These are phyloP conservation scores for Coluber constrictor DNA, from an alignment of 2,797 vertebrate genomes.

Conservation along the genomic window DNA sequence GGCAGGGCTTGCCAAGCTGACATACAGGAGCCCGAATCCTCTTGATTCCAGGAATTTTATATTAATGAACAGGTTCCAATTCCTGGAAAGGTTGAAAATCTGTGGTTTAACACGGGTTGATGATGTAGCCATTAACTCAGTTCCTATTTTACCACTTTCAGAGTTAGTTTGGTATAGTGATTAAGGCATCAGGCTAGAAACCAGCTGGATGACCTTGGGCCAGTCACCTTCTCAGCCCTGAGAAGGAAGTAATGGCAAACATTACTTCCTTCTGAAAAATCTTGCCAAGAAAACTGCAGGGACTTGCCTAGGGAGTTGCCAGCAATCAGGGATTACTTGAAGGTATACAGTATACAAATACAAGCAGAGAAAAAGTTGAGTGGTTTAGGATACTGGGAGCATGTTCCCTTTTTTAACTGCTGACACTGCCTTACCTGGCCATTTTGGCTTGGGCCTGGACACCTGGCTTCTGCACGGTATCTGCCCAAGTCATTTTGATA, in stretches of 20 bases:
- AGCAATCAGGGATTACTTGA: neutral
- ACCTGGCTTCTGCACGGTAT: neutral
- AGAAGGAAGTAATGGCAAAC: neutral
- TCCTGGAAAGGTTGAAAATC: neutral
- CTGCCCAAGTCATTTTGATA: neutral
- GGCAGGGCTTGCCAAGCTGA: neutral
- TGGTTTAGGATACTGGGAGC: neutral
- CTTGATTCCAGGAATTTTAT: neutral
- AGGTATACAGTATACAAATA: neutral
- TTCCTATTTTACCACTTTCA: neutral
- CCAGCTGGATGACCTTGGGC: neutral
- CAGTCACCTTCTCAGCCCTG: neutral
- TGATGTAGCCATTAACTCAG: neutral
- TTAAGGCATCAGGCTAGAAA: neutral
- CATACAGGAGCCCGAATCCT: neutral
- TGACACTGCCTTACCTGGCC: neutral
- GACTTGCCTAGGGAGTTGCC: neutral
- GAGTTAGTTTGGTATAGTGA: neutral
- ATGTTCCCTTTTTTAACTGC: neutral
- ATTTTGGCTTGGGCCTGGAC: neutral
- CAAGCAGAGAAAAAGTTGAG: neutral
- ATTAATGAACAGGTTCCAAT: neutral
- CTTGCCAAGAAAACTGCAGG: neutral
- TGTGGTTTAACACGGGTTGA: neutral
- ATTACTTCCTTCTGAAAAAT: neutral